These are phyloP conservation scores for Megaptera novaeangliae DNA, from an alignment of 2,113 vertebrate species.

Conservation along the genomic window DNA sequence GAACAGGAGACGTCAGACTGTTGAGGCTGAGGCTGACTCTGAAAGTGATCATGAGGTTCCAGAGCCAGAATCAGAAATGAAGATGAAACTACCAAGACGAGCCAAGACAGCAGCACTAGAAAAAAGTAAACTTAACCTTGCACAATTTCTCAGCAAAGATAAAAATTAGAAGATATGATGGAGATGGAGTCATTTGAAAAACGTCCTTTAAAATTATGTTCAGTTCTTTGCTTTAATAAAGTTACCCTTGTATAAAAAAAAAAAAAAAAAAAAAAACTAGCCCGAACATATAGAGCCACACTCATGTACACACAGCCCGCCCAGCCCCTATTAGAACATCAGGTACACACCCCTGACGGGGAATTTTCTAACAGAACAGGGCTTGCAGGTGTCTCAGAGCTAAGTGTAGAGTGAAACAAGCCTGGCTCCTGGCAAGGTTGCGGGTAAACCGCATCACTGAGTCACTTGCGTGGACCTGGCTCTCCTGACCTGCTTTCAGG, in stretches of 20 bases:
- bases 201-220: constrained; percentile 23
- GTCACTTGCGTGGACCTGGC: not conserved
- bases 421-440: not conserved
- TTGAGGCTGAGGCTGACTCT: constrained; percentile 70
- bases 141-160: constrained; percentile 82
- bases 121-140: constrained; percentile 91
- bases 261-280: not conserved
- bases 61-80: constrained; percentile 70
- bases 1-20: not conserved
- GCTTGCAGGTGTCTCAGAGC: too few species aligned
- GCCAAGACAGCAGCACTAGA: constrained; percentile 89
- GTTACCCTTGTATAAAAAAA: constrained; percentile 11
- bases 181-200: not conserved
- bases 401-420: not conserved
- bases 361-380: not conserved
- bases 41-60: constrained; percentile 87
- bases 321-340: not conserved
- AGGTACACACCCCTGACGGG: not conserved
- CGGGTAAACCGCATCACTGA: too few species aligned
- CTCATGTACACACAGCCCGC: not conserved
- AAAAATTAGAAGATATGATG: constrained; percentile 19
- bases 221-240: constrained; percentile 54
- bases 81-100: constrained; percentile 84
- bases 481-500: not conserved
- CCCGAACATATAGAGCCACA: not conserved